Percentiles rank a stretch among this genome's conserved stretches.
Evolutionary conservation across 1,140 invertebrate species (phyloP).

Genomic region (Homalodisca vitripennis): DNA sequence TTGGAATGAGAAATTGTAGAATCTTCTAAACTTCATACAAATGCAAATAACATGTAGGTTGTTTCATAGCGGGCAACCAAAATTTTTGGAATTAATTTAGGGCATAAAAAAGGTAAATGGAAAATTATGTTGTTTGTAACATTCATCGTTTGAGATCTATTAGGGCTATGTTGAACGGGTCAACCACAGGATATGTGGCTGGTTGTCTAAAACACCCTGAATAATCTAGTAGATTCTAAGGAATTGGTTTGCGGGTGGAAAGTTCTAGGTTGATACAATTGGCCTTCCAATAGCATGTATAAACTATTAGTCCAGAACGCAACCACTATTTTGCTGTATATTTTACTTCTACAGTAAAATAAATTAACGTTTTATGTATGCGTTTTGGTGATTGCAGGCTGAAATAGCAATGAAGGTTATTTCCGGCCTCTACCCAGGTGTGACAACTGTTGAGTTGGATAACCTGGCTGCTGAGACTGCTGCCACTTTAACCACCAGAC

Average conservation of each 20-base stretch:
- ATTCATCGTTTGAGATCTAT: too few relatives aligned
- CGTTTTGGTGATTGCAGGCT: conserved; percentile 54
- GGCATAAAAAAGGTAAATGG: too few relatives aligned
- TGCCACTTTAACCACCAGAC: conserved; percentile 93
- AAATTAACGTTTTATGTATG: too few relatives aligned
- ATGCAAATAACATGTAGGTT: too few relatives aligned
- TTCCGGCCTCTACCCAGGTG: conserved; percentile 90
- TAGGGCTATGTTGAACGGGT: too few relatives aligned
- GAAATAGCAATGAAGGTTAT: conserved; percentile 88
- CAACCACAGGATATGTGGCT: too few relatives aligned
- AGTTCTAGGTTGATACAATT: background rate
- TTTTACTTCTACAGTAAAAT: too few relatives aligned
- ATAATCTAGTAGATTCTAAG: background rate
- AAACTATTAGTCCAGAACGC: background rate
- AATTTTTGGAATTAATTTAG: too few relatives aligned
- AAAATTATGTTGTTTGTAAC: too few relatives aligned
- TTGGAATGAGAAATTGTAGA: too few relatives aligned
- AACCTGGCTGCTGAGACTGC: conserved; percentile 97
- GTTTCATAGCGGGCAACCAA: too few relatives aligned
- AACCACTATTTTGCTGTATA: background rate
- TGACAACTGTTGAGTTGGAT: conserved; percentile 95
- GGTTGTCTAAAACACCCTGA: background rate
- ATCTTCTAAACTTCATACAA: too few relatives aligned
- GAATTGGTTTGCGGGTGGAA: background rate
- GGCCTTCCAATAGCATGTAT: background rate